A percentile compares a stretch with the other conserved stretches of the same genome.
Conservation (phyloP, 2,888 invertebrate genomes). For the Calameuta filiformis region DNA sequence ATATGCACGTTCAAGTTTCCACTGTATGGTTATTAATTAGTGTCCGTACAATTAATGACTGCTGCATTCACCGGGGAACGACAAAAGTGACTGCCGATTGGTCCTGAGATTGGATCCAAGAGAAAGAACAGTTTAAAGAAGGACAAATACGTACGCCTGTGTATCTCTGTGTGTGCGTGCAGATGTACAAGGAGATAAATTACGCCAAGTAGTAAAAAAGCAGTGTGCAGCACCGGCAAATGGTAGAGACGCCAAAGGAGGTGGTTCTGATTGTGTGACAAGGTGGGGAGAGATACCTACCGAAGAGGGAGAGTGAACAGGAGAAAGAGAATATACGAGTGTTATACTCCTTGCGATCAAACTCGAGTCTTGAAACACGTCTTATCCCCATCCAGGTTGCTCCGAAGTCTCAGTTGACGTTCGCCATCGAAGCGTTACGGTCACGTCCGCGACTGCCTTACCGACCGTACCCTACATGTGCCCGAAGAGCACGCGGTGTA, state of each 20-base stretch:
- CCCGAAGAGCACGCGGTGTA: constrained; percentile 11
- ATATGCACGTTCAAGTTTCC: no score
- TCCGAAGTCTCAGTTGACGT: constrained; percentile 55
- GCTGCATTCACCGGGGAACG: neutral
- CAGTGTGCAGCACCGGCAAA: neutral
- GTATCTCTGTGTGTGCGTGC: neutral
- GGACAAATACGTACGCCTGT: neutral
- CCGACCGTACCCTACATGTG: neutral
- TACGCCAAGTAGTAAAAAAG: constrained; percentile 1
- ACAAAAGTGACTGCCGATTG: no score
- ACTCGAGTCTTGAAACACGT: constrained; percentile 10
- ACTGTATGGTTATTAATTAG: neutral
- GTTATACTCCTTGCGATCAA: constrained; percentile 20
- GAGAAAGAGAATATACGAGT: constrained; percentile 14
- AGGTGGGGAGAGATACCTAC: constrained; percentile 14
- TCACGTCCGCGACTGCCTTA: constrained; percentile 34
- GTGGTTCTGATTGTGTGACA: neutral
- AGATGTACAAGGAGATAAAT: neutral
- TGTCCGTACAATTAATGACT: neutral
- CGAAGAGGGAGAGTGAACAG: constrained; percentile 29
- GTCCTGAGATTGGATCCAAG: neutral
- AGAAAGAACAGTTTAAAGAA: neutral
- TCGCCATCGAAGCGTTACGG: constrained; percentile 52
- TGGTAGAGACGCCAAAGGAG: neutral
- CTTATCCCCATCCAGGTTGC: constrained; percentile 47